phyloP scores from a whole-genome alignment of 2,113 vertebrate species.

The Paramisgurnus dabryanus region DNA sequence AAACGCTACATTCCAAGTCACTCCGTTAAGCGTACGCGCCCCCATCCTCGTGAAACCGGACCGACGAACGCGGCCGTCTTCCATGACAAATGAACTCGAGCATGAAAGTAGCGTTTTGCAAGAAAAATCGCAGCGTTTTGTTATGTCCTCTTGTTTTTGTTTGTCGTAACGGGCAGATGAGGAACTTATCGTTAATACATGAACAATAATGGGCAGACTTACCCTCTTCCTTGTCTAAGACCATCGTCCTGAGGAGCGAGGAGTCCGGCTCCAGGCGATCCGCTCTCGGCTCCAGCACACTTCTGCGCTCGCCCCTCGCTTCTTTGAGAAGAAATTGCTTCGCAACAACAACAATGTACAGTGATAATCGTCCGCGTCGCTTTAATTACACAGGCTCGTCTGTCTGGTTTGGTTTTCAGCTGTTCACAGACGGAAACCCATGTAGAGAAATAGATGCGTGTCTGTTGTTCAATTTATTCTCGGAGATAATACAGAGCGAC shows the following conservation, averaged over 20 bases:
- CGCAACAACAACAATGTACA: conserved; percentile 59
- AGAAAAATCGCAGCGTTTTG: not conserved
- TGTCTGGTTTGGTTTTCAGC: conserved; percentile 37
- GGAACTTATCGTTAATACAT: not conserved
- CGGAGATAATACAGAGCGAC: conserved; percentile 52
- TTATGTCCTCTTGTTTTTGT: not conserved
- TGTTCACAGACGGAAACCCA: conserved; percentile 58
- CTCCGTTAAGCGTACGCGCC: conserved; percentile 1
- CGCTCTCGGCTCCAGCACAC: conserved; percentile 86
- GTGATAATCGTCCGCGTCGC: conserved; percentile 58
- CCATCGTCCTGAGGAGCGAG: conserved; percentile 93
- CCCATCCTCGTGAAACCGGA: not conserved
- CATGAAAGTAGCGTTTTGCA: conserved; percentile 5
- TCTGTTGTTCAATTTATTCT: conserved; percentile 58
- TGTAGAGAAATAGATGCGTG: conserved; percentile 63
- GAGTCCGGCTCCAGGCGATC: conserved; percentile 86
- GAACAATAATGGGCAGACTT: conserved; percentile 1
- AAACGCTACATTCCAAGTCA: not conserved
- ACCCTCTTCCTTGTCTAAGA: conserved; percentile 99
- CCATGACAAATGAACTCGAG: conserved; percentile 14
- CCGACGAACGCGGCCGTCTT: conserved; percentile 2
- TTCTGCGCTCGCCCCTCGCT: conserved; percentile 45
- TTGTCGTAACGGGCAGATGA: not conserved
- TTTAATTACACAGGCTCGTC: conserved; percentile 50
- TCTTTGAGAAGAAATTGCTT: conserved; percentile 62